Evolutionary conservation across 2,888 invertebrate genomes (phyloP), one percentile per base, ranked within the genome.

Genomic region (Machimus atricapillus): DNA sequence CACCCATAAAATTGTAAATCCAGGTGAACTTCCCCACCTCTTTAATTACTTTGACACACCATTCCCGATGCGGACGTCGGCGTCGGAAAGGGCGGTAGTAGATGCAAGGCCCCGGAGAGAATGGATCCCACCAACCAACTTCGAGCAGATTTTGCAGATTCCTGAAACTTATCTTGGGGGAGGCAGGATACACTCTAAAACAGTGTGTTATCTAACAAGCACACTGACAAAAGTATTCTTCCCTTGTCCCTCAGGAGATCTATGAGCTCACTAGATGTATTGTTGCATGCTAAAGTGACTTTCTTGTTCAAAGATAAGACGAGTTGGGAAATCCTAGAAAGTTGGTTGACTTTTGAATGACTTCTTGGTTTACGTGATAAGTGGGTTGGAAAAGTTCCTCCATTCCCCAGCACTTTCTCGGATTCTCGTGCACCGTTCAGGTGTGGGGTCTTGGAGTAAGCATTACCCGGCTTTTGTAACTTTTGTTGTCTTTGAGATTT

Each of bases 321-420:
- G 89, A 90, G 88, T 88, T 87, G 87, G 85, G 83, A 88, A 88
- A 90, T 90, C 90, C 90, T 91, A 90, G 90, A 91, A 91, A 92
- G 92, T 91, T 92, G 90, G 90, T 92, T 92, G 91, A 92, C 91
- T 92, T 91, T 91, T 92, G 91, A 91, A 92, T 91, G 91, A 91
- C 91, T 92, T 91, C 91, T 86, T 78, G 86, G 78, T 78, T 86
- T 86, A 86, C 78, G 86, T 78, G 86, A 86, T 86, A 78, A 79
- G 79, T 86, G 86, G 86, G 78, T 66, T 86, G 86, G 77, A 86
- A 86, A 86, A 86, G 85, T 85, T 85, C 74, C 74, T 85, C 85
- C 58, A 85, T 85, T 85, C 37, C 83, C 8, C 31, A 31, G 82
- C 82, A 73, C 74, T 43, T 46, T 74, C 73, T 74, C 19, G 73